Evolutionary conservation across 2,113 vertebrate genomes (phyloP).

Genomic region (Helogale parvula): DNA sequence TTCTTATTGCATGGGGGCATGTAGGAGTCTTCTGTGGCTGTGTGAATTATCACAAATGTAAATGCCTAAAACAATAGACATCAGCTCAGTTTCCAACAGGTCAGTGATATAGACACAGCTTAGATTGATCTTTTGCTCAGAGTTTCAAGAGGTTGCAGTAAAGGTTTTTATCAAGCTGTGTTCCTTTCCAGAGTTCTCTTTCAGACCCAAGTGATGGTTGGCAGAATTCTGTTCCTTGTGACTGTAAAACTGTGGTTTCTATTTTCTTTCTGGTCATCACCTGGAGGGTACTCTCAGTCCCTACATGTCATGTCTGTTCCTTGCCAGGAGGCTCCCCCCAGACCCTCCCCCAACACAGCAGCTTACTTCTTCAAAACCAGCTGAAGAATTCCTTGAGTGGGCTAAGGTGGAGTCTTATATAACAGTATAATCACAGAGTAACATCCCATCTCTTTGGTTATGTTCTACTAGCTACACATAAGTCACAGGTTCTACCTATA

Average conservation of each 20-base stretch:
- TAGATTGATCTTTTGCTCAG: not conserved
- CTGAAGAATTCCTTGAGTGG: not conserved
- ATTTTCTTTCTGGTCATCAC: not conserved
- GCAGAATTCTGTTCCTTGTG: not conserved
- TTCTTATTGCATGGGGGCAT: not conserved
- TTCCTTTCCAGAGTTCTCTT: not conserved
- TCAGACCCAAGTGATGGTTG: not conserved
- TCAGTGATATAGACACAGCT: not conserved
- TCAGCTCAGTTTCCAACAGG: not conserved
- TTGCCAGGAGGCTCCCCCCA: not conserved
- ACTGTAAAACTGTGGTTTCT: not conserved
- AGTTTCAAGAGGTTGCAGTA: not conserved
- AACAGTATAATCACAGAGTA: not conserved
- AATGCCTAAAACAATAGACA: not conserved
- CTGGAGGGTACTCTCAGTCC: accelerated
- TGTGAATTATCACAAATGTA: not conserved
- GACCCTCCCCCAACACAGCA: not conserved
- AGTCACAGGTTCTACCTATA: not conserved
- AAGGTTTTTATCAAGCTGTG: not conserved
- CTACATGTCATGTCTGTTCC: not conserved
- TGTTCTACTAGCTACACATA: not conserved
- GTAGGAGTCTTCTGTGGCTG: not conserved
- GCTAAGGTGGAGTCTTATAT: not conserved
- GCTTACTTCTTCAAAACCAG: not conserved
- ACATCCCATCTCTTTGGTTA: not conserved